Evolutionary conservation across 2,113 vertebrate genomes (phyloP).

Genomic region (Stercorarius parasiticus): DNA sequence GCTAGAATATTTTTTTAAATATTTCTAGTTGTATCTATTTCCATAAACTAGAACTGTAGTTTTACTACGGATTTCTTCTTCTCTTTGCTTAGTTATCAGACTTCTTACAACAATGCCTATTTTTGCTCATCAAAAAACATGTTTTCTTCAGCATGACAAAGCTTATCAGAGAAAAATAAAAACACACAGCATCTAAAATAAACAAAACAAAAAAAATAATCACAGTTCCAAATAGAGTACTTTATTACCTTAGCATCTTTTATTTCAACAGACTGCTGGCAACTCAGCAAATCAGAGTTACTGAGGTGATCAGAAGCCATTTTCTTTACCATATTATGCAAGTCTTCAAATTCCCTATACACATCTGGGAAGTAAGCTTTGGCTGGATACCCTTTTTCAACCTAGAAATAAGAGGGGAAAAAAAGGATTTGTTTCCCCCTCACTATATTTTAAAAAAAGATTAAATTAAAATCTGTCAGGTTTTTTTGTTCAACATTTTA

Average conservation of each 20-base stretch:
- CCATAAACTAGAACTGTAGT: not conserved
- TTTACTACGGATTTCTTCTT: not conserved
- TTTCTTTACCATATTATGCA: conserved; percentile 85
- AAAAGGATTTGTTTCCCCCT: not conserved
- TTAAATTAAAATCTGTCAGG: not conserved
- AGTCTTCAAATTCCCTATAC: conserved; percentile 90
- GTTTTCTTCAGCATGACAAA: not conserved
- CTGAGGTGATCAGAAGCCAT: conserved; percentile 87
- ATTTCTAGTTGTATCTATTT: not conserved
- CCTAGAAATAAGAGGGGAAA: conserved; percentile 69
- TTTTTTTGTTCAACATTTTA: not conserved
- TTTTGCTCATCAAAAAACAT: not conserved
- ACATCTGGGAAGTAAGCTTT: conserved; percentile 86
- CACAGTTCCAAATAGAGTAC: not conserved
- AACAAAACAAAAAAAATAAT: not conserved
- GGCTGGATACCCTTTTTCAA: conserved; percentile 75
- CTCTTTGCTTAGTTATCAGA: not conserved
- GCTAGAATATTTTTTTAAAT: not conserved
- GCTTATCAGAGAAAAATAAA: not conserved
- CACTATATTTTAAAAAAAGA: not conserved
- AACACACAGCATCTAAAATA: not conserved
- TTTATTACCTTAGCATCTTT: conserved; percentile 81
- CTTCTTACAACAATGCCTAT: not conserved
- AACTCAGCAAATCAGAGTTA: conserved; percentile 53
- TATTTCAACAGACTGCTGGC: conserved; percentile 81